Percentiles rank a stretch among this genome's conserved stretches.
phyloP scores from a whole-genome alignment of 2,113 vertebrate species.

The Ibidorhyncha struthersii region DNA sequence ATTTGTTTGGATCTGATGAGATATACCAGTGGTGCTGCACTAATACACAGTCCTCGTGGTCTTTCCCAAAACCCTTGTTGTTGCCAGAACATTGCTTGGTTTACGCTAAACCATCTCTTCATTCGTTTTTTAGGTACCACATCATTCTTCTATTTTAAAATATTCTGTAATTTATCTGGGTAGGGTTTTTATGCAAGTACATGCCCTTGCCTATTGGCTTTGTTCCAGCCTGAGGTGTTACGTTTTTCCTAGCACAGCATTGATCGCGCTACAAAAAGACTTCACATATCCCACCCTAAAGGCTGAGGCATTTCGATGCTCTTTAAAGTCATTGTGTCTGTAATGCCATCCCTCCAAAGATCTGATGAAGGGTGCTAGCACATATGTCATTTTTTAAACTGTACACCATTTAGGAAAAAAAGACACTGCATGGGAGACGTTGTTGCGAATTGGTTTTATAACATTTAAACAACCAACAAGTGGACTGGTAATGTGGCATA shows the following conservation, averaged over 20 bases:
- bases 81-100: background rate
- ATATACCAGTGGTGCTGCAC: background rate
- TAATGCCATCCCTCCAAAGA: background rate
- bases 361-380: background rate
- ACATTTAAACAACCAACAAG: background rate
- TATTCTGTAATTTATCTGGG: background rate
- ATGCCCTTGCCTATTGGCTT: background rate
- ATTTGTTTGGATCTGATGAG: background rate
- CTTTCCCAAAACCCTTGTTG: background rate
- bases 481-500: background rate
- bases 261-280: background rate
- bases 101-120: background rate
- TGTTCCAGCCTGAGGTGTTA: background rate
- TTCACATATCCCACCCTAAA: background rate
- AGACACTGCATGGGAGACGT: background rate
- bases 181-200: background rate
- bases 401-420: background rate
- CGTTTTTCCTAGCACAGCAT: background rate
- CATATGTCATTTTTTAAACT: background rate
- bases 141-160: background rate
- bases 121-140: background rate
- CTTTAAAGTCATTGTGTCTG: background rate
- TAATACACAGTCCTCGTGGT: background rate
- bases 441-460: background rate
- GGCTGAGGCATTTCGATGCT: background rate